A percentile compares a stretch with the other conserved stretches of the same genome.
Conservation (phyloP, 2,888 invertebrate species). For the Hemaris fuciformis region DNA sequence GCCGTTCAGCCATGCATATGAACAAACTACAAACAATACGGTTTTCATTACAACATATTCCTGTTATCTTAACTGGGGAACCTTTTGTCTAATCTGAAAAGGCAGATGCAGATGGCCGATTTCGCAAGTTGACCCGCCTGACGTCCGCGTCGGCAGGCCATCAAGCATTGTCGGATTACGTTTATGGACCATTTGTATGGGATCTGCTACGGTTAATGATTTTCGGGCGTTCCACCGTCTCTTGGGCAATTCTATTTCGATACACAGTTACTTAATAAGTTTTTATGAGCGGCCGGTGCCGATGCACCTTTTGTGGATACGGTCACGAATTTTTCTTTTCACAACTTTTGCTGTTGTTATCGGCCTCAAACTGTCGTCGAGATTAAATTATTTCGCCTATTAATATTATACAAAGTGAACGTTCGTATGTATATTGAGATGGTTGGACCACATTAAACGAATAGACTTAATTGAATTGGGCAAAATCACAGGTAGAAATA, state of each 20-base stretch:
- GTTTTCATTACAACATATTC: conserved; percentile 4
- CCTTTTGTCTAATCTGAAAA: conserved; percentile 38
- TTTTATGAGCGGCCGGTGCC: conserved; percentile 38
- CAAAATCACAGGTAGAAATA: no score
- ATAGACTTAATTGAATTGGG: no score
- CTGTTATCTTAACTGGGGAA: conserved; percentile 9
- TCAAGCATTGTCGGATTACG: conserved; percentile 73
- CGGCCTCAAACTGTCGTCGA: background rate
- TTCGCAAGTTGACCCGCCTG: conserved; percentile 44
- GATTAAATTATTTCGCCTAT: no score
- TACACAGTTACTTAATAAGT: conserved; percentile 49
- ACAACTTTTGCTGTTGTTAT: conserved; percentile 16
- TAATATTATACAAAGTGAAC: no score
- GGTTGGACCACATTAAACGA: no score
- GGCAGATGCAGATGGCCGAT: conserved; percentile 41
- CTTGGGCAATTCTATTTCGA: conserved; percentile 57
- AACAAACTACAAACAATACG: background rate
- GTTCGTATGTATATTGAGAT: no score
- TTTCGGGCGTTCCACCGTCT: conserved; percentile 53
- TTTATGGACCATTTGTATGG: conserved; percentile 74
- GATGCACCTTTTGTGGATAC: conserved; percentile 22
- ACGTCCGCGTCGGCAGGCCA: conserved; percentile 44
- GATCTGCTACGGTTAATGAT: conserved; percentile 73
- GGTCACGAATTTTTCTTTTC: conserved; percentile 25
- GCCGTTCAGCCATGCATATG: background rate